phyloP scores from a whole-genome alignment of 2,113 vertebrate species.

The Garra rufa region DNA sequence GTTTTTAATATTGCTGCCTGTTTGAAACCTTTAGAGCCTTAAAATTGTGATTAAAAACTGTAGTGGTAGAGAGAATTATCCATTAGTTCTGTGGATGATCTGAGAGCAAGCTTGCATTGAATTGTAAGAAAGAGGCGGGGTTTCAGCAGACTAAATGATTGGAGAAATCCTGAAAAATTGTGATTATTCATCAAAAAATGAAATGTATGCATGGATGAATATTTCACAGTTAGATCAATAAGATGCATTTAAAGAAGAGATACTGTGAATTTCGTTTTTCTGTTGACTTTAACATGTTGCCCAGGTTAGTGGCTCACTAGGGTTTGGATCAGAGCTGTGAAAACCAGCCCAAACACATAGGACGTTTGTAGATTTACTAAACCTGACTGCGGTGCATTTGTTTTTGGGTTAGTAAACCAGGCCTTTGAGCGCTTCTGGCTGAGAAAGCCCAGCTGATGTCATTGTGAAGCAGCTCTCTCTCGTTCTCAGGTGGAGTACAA shows the following conservation, averaged over 20 bases:
- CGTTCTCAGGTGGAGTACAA: constrained; percentile 90
- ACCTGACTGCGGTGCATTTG: background rate
- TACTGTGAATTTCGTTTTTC: too few species aligned
- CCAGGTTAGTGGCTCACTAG: background rate
- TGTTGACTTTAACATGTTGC: too few species aligned
- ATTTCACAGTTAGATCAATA: too few species aligned
- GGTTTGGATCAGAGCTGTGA: background rate
- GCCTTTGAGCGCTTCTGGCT: background rate
- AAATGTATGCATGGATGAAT: too few species aligned
- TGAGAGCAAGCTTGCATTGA: background rate
- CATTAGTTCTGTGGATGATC: background rate
- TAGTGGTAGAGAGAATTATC: background rate
- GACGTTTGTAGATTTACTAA: background rate
- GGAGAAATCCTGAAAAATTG: too few species aligned
- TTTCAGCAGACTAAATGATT: background rate
- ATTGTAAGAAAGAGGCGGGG: background rate
- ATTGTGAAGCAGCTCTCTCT: background rate
- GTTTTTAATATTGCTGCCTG: too few species aligned
- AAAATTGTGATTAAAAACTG: too few species aligned
- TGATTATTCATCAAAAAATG: too few species aligned
- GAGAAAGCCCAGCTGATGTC: background rate
- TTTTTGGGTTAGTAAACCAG: background rate
- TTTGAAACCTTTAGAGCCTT: background rate
- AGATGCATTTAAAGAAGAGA: too few species aligned
- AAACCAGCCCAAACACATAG: background rate